A percentile compares a stretch with the other conserved stretches of the same genome.
These are phyloP conservation scores for Heliocidaris erythrogramma DNA, from an alignment of 35 echinoderm and acorn worm genomes.

Conservation along the genomic window DNA sequence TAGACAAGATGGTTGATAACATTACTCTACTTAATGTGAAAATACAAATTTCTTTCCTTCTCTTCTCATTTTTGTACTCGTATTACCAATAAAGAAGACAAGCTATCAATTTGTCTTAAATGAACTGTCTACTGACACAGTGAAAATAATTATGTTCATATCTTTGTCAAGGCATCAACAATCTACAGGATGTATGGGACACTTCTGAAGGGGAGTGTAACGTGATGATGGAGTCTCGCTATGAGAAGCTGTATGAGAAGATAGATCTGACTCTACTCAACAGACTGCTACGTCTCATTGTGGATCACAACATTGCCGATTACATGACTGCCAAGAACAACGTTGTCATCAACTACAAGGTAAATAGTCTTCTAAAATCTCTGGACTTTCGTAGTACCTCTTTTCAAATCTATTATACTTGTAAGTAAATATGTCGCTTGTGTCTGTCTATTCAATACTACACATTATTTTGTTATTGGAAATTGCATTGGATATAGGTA, in stretches of 20 bases:
- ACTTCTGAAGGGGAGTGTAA: slow-evolving; percentile 91
- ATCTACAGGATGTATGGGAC: slow-evolving; percentile 96
- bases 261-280: slow-evolving; percentile 97
- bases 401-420: too few species aligned
- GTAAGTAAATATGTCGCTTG: too few species aligned
- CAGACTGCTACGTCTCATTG: slow-evolving; percentile 96
- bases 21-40: too few species aligned
- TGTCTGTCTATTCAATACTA: neutral
- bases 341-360: slow-evolving; percentile 99
- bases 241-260: slow-evolving; percentile 99
- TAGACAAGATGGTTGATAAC: too few species aligned
- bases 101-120: too few species aligned
- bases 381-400: too few species aligned
- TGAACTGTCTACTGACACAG: neutral
- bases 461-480: neutral
- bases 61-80: too few species aligned
- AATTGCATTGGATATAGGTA: too few species aligned
- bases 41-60: too few species aligned
- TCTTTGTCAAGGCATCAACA: slow-evolving; percentile 85
- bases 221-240: slow-evolving; percentile 99
- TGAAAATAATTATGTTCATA: neutral
- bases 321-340: slow-evolving; percentile 99
- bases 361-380: neutral
- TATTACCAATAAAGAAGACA: too few species aligned
- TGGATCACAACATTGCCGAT: slow-evolving; percentile 99